Base-by-base conservation (phyloP, 1,140 invertebrate species). In the Drosophila insularis region DNA sequence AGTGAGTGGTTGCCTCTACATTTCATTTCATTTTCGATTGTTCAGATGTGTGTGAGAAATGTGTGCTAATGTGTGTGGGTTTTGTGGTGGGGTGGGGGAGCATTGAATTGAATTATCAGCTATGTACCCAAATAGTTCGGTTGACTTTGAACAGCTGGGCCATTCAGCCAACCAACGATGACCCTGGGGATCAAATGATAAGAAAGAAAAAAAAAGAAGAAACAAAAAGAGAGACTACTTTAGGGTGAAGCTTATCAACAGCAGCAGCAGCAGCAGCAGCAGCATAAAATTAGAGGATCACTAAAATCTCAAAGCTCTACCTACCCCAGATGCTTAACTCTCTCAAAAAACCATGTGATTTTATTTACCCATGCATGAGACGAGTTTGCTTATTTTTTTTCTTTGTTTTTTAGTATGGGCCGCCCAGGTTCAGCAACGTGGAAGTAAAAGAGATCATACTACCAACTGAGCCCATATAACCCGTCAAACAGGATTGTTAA, bases 401-500 rank as follows among this genome's bases (percentile, higher is more conserved):
- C n/a, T 4, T 27, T 21, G 21, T 2, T 2, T 46, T 46, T 46
- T 21, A 21, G 17, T 21, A 21, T 19, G 43, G 75, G 80, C 10
- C 35, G 35, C 58, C 58, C 87, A 78, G 86, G 68, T 89, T 74
- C 84, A 80, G 80, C 77, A 80, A 85, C 72, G 85, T 89, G 80
- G 85, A 89, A 89, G 81, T 80, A 78, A 89, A 74, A 79, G 68
- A 89, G 71, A 77, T 73, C 75, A 39, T 67, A 70, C 77, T 64
- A 54, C 56, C 60, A 73, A 54, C 35, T 35, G 32, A 37, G 11
- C 35, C 3, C 68, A 62, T 71, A 78, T 76, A 90, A 84, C 84
- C 71, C 67, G 84, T 90, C 89, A 84, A 90, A 90, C 80, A 90
- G 85, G 89, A 90, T 90, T 90, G 90, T 81, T 77, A 81, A 21